A percentile compares a stretch with the other conserved stretches of the same genome.
These are phyloP conservation scores for Sylvilagus floridanus DNA, from an alignment of 2,797 vertebrate species.

Conservation along the genomic window DNA sequence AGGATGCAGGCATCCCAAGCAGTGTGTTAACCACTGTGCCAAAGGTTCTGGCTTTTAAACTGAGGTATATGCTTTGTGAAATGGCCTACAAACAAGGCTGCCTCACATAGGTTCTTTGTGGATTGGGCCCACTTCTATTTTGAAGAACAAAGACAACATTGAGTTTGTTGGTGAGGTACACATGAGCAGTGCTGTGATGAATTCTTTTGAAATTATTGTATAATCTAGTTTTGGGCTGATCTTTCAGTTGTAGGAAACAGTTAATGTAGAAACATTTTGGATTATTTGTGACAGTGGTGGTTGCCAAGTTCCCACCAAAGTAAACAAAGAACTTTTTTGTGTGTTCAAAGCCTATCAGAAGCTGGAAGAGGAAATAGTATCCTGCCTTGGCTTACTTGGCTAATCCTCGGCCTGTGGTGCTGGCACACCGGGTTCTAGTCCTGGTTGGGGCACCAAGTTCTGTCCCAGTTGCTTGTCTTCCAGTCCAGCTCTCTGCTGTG, in stretches of 20 bases:
- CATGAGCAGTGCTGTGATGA: background rate
- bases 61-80: background rate
- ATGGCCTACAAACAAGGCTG: background rate
- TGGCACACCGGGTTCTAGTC: no score
- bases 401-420: no score
- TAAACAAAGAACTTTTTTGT: background rate
- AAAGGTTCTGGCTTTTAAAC: background rate
- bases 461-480: no score
- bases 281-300: background rate
- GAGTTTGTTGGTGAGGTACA: background rate
- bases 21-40: no score
- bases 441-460: no score
- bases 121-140: background rate
- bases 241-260: constrained; percentile 27
- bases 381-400: background rate
- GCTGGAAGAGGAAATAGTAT: background rate
- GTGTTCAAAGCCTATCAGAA: background rate
- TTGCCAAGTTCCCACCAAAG: background rate
- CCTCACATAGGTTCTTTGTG: background rate
- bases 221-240: background rate
- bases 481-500: no score
- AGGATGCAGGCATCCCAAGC: no score
- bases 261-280: constrained; percentile 26
- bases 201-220: background rate
- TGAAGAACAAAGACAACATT: background rate